A percentile compares a stretch with the other conserved stretches of the same genome.
These are phyloP conservation scores for Entomobrya multifasciata DNA, from an alignment of 2,888 invertebrate species.

Conservation along the genomic window DNA sequence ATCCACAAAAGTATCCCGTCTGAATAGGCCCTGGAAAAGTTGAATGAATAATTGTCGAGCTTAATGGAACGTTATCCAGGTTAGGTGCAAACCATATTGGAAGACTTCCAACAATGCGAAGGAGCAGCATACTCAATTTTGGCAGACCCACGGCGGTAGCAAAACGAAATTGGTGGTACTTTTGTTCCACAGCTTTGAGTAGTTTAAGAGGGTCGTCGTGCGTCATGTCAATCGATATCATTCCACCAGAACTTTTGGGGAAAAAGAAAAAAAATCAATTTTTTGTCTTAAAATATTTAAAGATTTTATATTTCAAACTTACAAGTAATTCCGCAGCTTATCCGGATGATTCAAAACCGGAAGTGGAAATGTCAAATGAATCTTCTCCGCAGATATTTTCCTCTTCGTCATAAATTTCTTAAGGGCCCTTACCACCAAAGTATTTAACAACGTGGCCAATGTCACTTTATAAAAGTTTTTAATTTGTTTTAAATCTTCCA, in stretches of 20 bases:
- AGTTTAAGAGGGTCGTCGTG: slow-evolving; percentile 15
- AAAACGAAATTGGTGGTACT: slow-evolving; percentile 10
- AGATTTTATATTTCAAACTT: slow-evolving; percentile 10
- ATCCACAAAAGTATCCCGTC: slow-evolving; percentile 41
- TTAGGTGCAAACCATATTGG: slow-evolving; percentile 34
- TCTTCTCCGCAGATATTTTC: neutral
- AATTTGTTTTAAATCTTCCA: slow-evolving; percentile 46
- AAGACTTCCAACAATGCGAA: slow-evolving; percentile 45
- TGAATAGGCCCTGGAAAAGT: slow-evolving; percentile 54
- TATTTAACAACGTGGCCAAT: slow-evolving; percentile 12
- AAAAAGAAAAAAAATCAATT: slow-evolving; percentile 2
- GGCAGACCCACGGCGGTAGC: slow-evolving; percentile 33
- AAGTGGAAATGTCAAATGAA: slow-evolving; percentile 48
- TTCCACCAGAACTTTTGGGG: slow-evolving; percentile 32
- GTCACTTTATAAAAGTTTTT: slow-evolving; percentile 47
- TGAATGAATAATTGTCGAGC: slow-evolving; percentile 37
- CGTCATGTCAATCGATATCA: slow-evolving; percentile 44
- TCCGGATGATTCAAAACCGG: slow-evolving; percentile 54
- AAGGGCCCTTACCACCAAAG: slow-evolving; percentile 13
- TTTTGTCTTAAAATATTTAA: neutral
- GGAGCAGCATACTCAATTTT: slow-evolving; percentile 34
- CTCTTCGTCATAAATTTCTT: slow-evolving; percentile 45
- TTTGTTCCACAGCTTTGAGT: slow-evolving; percentile 21
- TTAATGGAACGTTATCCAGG: slow-evolving; percentile 31
- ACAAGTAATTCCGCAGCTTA: slow-evolving; percentile 60